Conservation (phyloP, 1,140 invertebrate species). For the Plodia interpunctella region DNA sequence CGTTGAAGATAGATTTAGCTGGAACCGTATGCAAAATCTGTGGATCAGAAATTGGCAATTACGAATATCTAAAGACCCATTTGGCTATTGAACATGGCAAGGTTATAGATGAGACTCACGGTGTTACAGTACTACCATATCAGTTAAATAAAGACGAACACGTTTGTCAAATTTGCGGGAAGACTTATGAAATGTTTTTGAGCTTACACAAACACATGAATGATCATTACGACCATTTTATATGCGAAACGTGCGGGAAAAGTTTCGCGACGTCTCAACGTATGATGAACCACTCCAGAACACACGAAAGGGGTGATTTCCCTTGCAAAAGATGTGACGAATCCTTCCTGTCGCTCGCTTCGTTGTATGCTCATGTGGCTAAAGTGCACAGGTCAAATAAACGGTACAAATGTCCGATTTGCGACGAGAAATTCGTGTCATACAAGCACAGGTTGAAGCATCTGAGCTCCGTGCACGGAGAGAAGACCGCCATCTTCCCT, state of each 20-base stretch:
- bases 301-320: conserved; percentile 59
- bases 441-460: conserved; percentile 64
- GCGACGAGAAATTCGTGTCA: conserved; percentile 59
- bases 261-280: conserved; percentile 58
- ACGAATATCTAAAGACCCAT: conserved; percentile 47
- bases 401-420: conserved; percentile 65
- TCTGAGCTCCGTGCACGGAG: conserved; percentile 51
- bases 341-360: conserved; percentile 42
- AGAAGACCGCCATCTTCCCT: conserved; percentile 53
- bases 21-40: conserved; percentile 51
- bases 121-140: conserved; percentile 60
- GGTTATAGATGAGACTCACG: conserved; percentile 42
- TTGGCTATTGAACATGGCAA: conserved; percentile 48
- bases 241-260: conserved; percentile 72
- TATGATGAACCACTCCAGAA: conserved; percentile 55
- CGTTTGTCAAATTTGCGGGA: conserved; percentile 54
- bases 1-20: conserved; percentile 64
- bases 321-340: conserved; percentile 61
- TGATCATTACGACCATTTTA: conserved; percentile 66
- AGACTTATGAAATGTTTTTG: conserved; percentile 67
- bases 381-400: conserved; percentile 59
- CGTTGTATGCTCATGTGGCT: conserved; percentile 49
- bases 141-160: conserved; percentile 55
- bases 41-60: conserved; percentile 39
- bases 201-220: conserved; percentile 71